Percentiles rank a stretch among this genome's conserved stretches.
These are phyloP conservation scores for Chaenogobius annularis DNA, from an alignment of 2,113 vertebrate genomes.

Conservation along the genomic window DNA sequence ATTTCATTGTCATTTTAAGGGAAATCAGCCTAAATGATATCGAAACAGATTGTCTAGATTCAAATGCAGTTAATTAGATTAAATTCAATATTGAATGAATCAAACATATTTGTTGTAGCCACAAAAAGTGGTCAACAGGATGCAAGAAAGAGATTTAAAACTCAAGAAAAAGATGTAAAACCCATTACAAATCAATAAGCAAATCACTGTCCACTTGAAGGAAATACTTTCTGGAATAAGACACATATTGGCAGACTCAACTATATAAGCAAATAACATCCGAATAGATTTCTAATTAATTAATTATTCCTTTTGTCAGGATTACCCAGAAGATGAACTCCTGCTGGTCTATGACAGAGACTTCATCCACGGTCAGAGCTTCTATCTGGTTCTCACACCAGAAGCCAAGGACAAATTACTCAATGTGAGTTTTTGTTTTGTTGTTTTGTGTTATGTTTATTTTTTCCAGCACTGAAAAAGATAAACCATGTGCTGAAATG, in stretches of 20 bases:
- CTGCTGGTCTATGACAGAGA: slow-evolving; percentile 86
- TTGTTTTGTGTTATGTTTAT: not conserved
- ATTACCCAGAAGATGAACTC: slow-evolving; percentile 89
- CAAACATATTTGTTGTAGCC: no score
- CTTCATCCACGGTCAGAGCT: slow-evolving; percentile 84
- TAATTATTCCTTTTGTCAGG: slow-evolving; percentile 70
- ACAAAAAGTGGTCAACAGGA: no score
- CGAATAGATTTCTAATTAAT: not conserved
- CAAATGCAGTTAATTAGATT: not conserved
- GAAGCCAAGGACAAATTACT: slow-evolving; percentile 84
- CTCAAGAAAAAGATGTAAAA: not conserved
- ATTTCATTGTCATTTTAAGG: no score
- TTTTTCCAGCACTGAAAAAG: not conserved
- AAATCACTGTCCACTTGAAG: not conserved
- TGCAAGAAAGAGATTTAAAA: no score
- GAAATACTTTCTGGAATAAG: not conserved
- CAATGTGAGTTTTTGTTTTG: slow-evolving; percentile 70
- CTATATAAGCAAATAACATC: not conserved
- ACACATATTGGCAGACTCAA: not conserved
- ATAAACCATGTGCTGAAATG: slow-evolving; percentile 7
- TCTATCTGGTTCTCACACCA: slow-evolving; percentile 87
- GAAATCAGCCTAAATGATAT: no score
- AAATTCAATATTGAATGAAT: not conserved
- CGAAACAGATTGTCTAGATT: not conserved
- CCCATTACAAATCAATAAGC: not conserved